These are phyloP conservation scores for Orius laevigatus DNA, from an alignment of 1,140 invertebrate species.

Conservation along the genomic window DNA sequence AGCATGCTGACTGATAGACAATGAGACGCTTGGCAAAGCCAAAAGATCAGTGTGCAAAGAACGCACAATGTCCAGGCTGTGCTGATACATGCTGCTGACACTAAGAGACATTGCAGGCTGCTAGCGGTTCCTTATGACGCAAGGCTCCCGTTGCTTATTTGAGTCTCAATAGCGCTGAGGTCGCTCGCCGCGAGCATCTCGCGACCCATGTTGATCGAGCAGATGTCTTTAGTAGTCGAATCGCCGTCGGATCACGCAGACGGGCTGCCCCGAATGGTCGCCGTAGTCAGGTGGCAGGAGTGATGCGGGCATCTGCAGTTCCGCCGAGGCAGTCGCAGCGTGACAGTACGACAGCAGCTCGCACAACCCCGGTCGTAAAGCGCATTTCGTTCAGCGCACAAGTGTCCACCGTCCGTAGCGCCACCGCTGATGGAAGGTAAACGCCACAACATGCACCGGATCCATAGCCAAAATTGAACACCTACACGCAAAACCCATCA, in stretches of 20 bases:
- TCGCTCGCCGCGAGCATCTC: slow-evolving; percentile 46
- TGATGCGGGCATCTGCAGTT: slow-evolving; percentile 17
- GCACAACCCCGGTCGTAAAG: slow-evolving; percentile 56
- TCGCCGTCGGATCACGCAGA: slow-evolving; percentile 58
- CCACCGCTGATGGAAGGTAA: slow-evolving; percentile 22
- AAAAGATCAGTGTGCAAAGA: no score
- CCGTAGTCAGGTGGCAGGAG: slow-evolving; percentile 19
- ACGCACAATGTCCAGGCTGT: no score
- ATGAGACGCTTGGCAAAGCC: no score
- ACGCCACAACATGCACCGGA: background rate
- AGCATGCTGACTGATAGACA: no score
- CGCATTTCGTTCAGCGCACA: slow-evolving; percentile 53
- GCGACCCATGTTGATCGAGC: slow-evolving; percentile 61
- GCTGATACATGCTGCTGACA: no score
- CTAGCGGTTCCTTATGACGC: slow-evolving; percentile 52
- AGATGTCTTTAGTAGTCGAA: slow-evolving; percentile 60
- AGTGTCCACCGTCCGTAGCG: slow-evolving; percentile 39
- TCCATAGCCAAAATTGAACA: background rate
- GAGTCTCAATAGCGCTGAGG: slow-evolving; percentile 54
- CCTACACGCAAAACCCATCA: slow-evolving; percentile 14
- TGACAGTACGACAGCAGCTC: slow-evolving; percentile 39
- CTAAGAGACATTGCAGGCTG: no score
- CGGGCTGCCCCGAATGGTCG: slow-evolving; percentile 28
- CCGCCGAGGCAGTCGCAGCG: background rate
- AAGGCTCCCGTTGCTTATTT: slow-evolving; percentile 75